Base-by-base conservation (phyloP, 35 echinoderm and acorn worm genomes). In the Amphiura filiformis region DNA sequence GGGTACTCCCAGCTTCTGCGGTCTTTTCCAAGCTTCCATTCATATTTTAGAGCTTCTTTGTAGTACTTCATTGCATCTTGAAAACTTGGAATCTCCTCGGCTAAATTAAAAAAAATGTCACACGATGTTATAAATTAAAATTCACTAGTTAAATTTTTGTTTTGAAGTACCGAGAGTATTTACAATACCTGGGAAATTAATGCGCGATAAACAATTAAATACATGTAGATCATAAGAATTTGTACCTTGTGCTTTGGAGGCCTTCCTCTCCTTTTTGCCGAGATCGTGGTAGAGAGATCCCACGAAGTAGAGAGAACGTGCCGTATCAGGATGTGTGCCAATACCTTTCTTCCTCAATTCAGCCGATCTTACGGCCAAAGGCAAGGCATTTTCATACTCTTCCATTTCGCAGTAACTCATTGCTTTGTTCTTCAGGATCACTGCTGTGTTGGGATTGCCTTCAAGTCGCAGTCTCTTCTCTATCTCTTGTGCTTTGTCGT, bases 391-490 rank as follows among this genome's bases (percentile, higher is more conserved):
- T 61, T 70, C 83, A 36, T 85, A 85, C 31, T 85, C 83, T 61
- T 85, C 56, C 83, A 85, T 85, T 37, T 85, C 83, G 39, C 83
- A 85, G 52, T 85, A 64, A 61, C 83, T 85, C 83, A 85, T 85
- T 1, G 83, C 83, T 61, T 65, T 85, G 56, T 85, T 85, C 56
- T 85, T 85, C 44, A 85, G 49, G 56, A 85, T 61, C 47, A 85
- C 56, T 1, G 83, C 83, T 36, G 44, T 85, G 17, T 33, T 85
- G 31, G 83, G 56, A 1, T 56, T 65, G 11, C 64, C 64, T 56
- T 56, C 36, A 13, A 85, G 56, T 85, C 36, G 56, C 15, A 85
- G 20, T 34, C 32, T 61, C 64, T 37, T 85, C 35, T 56, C 83
- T 26, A 85, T 56, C 17, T 85, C 52, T 0, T 65, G 64, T 26